phyloP scores from a whole-genome alignment of 2,113 vertebrate genomes.

The Piaya cayana region DNA sequence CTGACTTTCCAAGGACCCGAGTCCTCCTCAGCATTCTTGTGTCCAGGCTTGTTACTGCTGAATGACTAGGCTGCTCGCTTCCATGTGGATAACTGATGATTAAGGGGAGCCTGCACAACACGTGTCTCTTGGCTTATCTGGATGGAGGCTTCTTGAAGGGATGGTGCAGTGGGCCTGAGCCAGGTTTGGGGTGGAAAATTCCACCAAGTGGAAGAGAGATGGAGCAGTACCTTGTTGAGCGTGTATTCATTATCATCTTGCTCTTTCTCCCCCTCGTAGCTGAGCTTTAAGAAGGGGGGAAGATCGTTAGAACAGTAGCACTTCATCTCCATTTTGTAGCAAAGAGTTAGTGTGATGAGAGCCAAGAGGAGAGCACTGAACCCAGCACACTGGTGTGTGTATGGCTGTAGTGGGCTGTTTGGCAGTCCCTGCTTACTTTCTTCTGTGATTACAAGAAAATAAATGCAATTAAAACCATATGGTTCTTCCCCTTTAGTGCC shows the following conservation, averaged over 20 bases:
- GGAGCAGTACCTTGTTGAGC: background rate
- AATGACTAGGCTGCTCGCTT: background rate
- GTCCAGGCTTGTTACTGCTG: background rate
- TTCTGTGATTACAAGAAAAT: background rate
- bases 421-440: background rate
- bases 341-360: background rate
- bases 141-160: background rate
- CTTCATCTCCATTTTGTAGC: background rate
- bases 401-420: background rate
- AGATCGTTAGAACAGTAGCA: background rate
- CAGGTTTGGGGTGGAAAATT: background rate
- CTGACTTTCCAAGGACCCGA: background rate
- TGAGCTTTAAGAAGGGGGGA: background rate
- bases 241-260: background rate
- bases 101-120: background rate
- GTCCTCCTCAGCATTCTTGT: background rate
- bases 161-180: background rate
- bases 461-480: background rate
- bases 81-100: background rate
- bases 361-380: background rate
- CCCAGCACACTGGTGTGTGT: rapidly evolving
- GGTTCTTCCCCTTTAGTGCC: background rate
- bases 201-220: background rate
- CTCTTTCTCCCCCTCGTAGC: background rate
- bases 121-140: background rate